These are phyloP conservation scores for Pachycephus smyrnensis DNA, from an alignment of 2,888 invertebrate genomes.

Conservation along the genomic window DNA sequence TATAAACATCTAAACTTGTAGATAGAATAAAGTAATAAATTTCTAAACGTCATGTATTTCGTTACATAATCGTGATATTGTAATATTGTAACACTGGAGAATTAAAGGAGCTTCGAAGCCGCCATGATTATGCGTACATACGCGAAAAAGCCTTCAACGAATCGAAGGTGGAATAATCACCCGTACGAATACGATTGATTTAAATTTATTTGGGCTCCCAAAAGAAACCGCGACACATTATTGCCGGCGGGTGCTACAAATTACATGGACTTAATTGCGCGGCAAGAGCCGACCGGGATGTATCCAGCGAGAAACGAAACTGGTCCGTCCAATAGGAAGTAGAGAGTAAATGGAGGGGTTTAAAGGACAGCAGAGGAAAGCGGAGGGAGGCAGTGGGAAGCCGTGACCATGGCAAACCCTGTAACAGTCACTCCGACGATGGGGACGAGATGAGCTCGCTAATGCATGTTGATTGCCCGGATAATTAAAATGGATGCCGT, in stretches of 20 bases:
- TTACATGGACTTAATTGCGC: constrained; percentile 25
- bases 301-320: constrained; percentile 22
- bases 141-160: constrained; percentile 3
- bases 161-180: constrained; percentile 14
- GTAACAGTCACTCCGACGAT: constrained; percentile 11
- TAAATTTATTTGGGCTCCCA: constrained; percentile 25
- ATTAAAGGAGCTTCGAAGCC: no score
- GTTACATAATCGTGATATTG: no score
- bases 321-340: constrained; percentile 14
- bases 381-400: no score
- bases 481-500: constrained; percentile 27
- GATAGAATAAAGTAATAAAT: no score
- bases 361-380: no score
- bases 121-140: no score
- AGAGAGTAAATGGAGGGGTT: background rate
- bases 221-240: constrained; percentile 24
- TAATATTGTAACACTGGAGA: no score
- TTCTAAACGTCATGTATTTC: no score
- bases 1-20: no score
- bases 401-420: background rate
- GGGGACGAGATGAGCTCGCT: constrained; percentile 19
- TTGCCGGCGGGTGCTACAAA: constrained; percentile 26
- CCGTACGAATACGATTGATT: constrained; percentile 23
- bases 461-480: constrained; percentile 27
- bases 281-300: constrained; percentile 15